Base-by-base conservation (phyloP, 2,888 invertebrate genomes). In the Eristalinus sepulchralis region DNA sequence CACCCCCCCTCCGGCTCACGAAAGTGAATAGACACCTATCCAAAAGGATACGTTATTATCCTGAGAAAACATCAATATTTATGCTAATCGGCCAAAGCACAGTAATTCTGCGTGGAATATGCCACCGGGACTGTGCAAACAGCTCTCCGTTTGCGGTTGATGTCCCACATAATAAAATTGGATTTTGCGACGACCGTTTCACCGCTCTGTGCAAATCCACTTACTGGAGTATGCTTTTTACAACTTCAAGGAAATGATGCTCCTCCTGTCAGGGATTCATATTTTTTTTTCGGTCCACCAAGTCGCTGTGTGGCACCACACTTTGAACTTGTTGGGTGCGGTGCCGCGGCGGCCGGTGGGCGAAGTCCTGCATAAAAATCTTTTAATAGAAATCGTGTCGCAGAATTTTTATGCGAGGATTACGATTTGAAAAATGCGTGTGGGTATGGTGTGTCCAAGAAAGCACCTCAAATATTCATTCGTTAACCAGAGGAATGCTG, bases 351-450 rank as follows among this genome's bases (percentile, higher is more conserved):
- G 4, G 68, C 59, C 82, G 72, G 81, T 77, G 86, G 78, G 53
- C 78, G 70, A 79, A 78, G 47, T 86, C 83, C 86, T 79, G 71
- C 75, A 86, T 79, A 86, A 86, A 47, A 86, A 82, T 83, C 75
- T 82, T 86, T 86, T 86, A 86, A 86, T 86, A 86, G 86, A 83
- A 86, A 75, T 83, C 86, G 86, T 86, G 86, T 86, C 86, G 83
- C 86, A 86, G 86, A 83, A 86, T 86, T 86, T 86, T 86, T 83
- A 86, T 86, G 83, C 71, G 86, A 75, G 75, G 75, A 86, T 86
- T 83, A 86, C 78, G 83, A 75, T 78, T 83, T 86, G 86, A 86
- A 79, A 83, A 86, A 86, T 86, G 86, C 86, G 86, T 83, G 78
- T 66, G 71, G 78, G 73, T 64, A 39, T 55, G 70, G 71, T 86